Evolutionary conservation across 2,797 vertebrate genomes (phyloP).

Genomic region (Hoplostethus atlanticus): DNA sequence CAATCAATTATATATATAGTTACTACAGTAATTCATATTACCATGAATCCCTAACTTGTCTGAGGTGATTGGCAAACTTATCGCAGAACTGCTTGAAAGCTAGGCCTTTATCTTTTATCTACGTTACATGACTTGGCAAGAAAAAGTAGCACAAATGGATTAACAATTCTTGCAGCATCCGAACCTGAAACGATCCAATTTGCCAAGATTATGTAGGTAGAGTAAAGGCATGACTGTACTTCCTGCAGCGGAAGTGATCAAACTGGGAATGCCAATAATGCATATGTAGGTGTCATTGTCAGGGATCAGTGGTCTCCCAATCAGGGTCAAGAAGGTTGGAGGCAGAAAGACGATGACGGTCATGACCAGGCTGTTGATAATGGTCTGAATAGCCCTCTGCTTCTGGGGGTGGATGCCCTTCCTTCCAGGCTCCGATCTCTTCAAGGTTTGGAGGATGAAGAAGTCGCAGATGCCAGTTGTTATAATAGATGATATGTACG

Average conservation of each 20-base stretch:
- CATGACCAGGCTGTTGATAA: conserved; percentile 70
- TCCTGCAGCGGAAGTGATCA: conserved; percentile 25
- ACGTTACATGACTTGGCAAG: not conserved
- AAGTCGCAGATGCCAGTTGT: conserved; percentile 71
- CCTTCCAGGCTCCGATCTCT: conserved; percentile 45
- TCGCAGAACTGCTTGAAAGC: too few relatives aligned
- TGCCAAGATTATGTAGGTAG: conserved; percentile 47
- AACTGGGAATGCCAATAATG: rapidly evolving
- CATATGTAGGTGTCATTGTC: rapidly evolving
- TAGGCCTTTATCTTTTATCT: not conserved
- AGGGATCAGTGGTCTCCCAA: not conserved
- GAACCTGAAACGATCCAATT: conserved; percentile 15
- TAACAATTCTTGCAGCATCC: conserved; percentile 7
- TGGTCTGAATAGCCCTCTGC: conserved; percentile 69
- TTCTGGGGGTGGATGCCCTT: conserved; percentile 77
- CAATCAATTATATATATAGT: too few relatives aligned
- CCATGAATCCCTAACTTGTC: too few relatives aligned
- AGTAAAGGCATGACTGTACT: conserved; percentile 64
- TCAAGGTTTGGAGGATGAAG: conserved; percentile 64
- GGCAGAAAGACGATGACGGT: conserved; percentile 66
- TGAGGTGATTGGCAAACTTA: too few relatives aligned
- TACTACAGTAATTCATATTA: too few relatives aligned
- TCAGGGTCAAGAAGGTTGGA: conserved; percentile 41
- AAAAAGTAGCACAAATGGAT: not conserved
- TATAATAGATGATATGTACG: conserved; percentile 27